Evolutionary conservation across 2,888 invertebrate genomes (phyloP), one percentile per base, ranked within the genome.

Genomic region (Apamea epomidion): DNA sequence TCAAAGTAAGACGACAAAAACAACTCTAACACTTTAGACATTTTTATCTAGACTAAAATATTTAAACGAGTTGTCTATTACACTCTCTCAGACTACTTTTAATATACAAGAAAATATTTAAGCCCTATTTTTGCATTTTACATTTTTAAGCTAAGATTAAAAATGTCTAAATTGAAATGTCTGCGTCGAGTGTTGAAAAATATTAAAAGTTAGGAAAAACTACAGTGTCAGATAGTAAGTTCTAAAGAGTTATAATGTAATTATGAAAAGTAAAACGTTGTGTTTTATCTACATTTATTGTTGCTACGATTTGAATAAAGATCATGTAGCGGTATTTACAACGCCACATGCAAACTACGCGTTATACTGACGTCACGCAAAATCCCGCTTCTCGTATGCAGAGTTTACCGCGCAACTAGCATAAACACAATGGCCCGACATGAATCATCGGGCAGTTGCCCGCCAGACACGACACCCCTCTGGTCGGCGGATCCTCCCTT

Each of bases 21-120:
- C 1, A 25, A 54, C 29, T 37, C 0, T 16, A 32, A 45, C 21
- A 18, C 29, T 64, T 62, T 7, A 25, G 45, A 69, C n/a, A 32
- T 60, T 71, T 83, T 70, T 74, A 84, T 64, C 32, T 29, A 7
- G 16, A 62, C 32, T 32, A 0, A n/a, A 14, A 18, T 37, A n/a
- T 65, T 74, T 42, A 51, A 83, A 65, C 8, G 29, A 60, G 5
- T 60, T 79, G 48, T 51, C 69, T 60, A 25, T 29, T 25, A 72
- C 18, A 32, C 14, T 69, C 2, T 37, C 3, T 18, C 10, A 14
- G 29, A 16, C 25, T 25, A 29, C 8, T 18, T 58, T 62, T 16
- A 37, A n/a, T 45, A 64, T 48, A 58, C 16, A 51, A 62, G 42
- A 74, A 60, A 75, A 75, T 54, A 68, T 51, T n/a, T 4, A 42